Percentiles rank a stretch among this genome's conserved stretches.
phyloP scores from a whole-genome alignment of 2,113 vertebrate genomes.

The Haplochromis vanheusdeni region DNA sequence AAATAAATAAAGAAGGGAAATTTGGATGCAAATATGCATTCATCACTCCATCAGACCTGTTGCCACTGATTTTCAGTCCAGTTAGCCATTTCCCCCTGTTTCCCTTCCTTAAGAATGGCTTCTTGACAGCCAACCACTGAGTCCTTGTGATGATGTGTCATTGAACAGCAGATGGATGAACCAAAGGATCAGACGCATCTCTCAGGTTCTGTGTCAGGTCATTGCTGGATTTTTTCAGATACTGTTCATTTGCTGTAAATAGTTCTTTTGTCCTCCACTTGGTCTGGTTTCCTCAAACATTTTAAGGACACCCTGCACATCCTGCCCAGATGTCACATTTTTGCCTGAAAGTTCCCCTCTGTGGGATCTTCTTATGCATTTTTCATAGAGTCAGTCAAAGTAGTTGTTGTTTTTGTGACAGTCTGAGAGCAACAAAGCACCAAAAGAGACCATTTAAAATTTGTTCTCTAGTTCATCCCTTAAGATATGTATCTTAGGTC shows the following conservation, averaged over 20 bases:
- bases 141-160: neutral
- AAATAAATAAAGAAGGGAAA: neutral
- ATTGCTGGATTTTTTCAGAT: neutral
- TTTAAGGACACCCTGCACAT: neutral
- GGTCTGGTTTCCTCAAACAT: neutral
- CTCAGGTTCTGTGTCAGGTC: neutral
- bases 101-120: neutral
- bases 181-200: accelerated
- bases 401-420: neutral
- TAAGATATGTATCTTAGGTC: neutral
- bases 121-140: neutral
- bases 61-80: neutral
- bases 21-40: neutral
- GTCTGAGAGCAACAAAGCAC: neutral
- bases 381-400: neutral
- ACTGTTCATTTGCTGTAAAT: neutral
- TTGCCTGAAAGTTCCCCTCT: neutral
- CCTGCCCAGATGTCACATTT: neutral
- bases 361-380: neutral
- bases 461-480: neutral
- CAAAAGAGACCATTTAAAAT: neutral
- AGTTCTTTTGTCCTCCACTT: neutral
- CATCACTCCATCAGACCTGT: neutral
- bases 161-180: neutral
- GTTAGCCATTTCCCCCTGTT: neutral